Evolutionary conservation across 2,888 invertebrate genomes (phyloP), one percentile per base, ranked within the genome.

Genomic region (Drosophila mulleri): DNA sequence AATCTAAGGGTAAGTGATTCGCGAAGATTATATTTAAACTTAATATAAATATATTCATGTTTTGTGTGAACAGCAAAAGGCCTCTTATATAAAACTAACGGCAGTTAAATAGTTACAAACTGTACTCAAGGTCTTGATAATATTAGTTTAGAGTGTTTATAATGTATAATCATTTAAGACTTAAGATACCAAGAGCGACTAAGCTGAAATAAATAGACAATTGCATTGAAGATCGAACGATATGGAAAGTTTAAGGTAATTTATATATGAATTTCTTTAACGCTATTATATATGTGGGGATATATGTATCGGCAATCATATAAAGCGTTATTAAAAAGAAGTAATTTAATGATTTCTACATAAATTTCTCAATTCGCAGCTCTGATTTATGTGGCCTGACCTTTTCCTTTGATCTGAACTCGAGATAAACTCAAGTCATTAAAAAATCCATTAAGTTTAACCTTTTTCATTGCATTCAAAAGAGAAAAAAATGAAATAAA

Each of bases 101-200:
- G 37, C 65, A 60, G 62, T 52, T 57, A 53, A 57, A 72, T 75
- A 70, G 65, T 79, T 69, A 63, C 52, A 61, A 71, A 71, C 59
- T 72, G 72, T 80, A 80, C 57, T 76, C 54, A 75, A 61, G 66
- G 52, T 76, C 76, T 61, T 72, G 72, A 80, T 78, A 80, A 76
- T 76, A 75, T 45, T 78, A 80, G 80, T 39, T 61, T 81, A 78
- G 78, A 56, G 61, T 67, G 74, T 78, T 81, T 62, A 58, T 16
- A 63, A 78, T 71, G 53, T 71, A 54, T 79, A 67, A 79, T 61
- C 76, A 20, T 58, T 61, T 50, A 66, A 45, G 45, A 61, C n/a
- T 37, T 14, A 62, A 61, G 23, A 45, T 37, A 57, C 39, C 32
- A 50, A 47, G 29, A 23, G 58, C 45, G 58, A 58, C n/a, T 50